phyloP scores from a whole-genome alignment of 2,113 vertebrate genomes.

The Stictonetta naevosa region DNA sequence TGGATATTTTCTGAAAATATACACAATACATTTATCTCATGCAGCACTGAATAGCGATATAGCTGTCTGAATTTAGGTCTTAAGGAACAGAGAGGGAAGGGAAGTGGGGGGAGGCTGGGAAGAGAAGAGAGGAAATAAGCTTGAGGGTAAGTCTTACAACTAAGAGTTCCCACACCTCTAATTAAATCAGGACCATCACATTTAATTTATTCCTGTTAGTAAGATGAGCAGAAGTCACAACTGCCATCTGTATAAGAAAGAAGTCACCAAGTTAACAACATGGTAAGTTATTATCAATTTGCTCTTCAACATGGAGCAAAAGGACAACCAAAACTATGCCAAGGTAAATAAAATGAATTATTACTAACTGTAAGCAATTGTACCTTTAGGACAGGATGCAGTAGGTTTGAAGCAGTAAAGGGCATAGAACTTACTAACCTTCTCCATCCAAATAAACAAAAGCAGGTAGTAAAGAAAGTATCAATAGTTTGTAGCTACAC shows the following conservation, averaged over 20 bases:
- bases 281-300: background rate
- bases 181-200: background rate
- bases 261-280: background rate
- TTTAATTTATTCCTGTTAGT: background rate
- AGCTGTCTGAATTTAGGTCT: background rate
- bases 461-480: background rate
- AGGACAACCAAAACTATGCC: background rate
- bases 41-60: background rate
- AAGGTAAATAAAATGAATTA: background rate
- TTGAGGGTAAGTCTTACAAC: background rate
- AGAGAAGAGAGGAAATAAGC: background rate
- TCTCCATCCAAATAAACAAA: background rate
- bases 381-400: background rate
- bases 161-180: background rate
- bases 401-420: background rate
- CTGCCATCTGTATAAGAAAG: background rate
- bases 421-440: rapidly evolving
- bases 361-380: background rate
- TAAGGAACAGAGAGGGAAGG: rapidly evolving
- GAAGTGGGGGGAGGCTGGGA: background rate
- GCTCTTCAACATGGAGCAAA: background rate
- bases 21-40: background rate
- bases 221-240: background rate
- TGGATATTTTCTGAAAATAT: background rate
- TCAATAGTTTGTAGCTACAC: background rate